Evolutionary conservation across 2,888 invertebrate genomes (phyloP).

Genomic region (Meloe dianella): DNA sequence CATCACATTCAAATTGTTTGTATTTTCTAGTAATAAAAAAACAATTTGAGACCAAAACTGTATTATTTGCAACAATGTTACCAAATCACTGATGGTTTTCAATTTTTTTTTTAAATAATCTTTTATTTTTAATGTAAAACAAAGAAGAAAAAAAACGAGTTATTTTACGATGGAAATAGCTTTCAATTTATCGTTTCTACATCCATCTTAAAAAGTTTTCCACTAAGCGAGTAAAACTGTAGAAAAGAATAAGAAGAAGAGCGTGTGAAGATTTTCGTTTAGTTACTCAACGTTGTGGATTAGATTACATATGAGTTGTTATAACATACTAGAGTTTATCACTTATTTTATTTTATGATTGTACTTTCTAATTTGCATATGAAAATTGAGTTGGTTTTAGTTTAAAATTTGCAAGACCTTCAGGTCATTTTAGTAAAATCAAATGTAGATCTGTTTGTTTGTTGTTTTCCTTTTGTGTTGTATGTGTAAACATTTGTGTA

Average conservation of each 20-base stretch:
- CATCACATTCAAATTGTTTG: not conserved
- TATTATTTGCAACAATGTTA: not conserved
- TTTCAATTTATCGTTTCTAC: not conserved
- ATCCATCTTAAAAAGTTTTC: not conserved
- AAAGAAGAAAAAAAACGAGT: not conserved
- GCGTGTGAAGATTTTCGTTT: constrained; percentile 38
- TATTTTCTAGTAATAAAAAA: constrained; percentile 2
- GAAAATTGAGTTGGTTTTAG: constrained; percentile 44
- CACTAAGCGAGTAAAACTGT: not conserved
- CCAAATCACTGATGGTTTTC: not conserved
- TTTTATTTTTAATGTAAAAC: not conserved
- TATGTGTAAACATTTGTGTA: too few species aligned
- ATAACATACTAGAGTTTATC: constrained; percentile 38
- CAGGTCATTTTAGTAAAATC: not conserved
- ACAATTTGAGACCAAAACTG: not conserved
- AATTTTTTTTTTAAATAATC: not conserved
- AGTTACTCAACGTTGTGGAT: constrained; percentile 30
- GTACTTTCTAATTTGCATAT: constrained; percentile 46
- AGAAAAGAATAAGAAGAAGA: not conserved
- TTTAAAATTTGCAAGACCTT: constrained; percentile 31
- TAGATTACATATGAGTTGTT: constrained; percentile 38
- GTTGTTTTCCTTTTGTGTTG: too few species aligned
- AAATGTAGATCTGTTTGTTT: not conserved
- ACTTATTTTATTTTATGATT: constrained; percentile 44
- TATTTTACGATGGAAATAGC: not conserved